phyloP scores from a whole-genome alignment of 2,888 invertebrate genomes.

The Cephus spinipes region DNA sequence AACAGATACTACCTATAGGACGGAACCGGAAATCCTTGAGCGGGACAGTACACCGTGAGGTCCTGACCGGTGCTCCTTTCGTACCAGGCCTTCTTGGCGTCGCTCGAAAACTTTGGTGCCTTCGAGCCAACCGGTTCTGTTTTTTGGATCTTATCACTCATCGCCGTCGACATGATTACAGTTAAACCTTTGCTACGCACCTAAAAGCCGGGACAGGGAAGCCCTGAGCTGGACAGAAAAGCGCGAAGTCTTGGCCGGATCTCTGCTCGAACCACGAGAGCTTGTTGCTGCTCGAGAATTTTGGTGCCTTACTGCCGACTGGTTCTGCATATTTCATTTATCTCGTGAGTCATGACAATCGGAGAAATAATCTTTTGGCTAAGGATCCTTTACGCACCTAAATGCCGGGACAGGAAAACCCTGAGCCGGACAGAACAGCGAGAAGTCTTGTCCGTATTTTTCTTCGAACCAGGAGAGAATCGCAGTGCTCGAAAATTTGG shows the following conservation, averaged over 20 bases:
- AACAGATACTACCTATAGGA: slow-evolving; percentile 65
- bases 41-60: slow-evolving; percentile 78
- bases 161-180: not conserved
- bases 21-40: slow-evolving; percentile 79
- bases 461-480: slow-evolving; percentile 27
- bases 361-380: not conserved
- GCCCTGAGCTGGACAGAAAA: slow-evolving; percentile 82
- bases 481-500: slow-evolving; percentile 71
- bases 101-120: slow-evolving; percentile 65
- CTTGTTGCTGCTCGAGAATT: slow-evolving; percentile 69
- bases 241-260: slow-evolving; percentile 70
- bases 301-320: slow-evolving; percentile 76
- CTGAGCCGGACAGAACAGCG: slow-evolving; percentile 80
- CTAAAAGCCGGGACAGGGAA: slow-evolving; percentile 81
- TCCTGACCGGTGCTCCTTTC: slow-evolving; percentile 73
- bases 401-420: slow-evolving; percentile 80
- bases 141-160: slow-evolving; percentile 23
- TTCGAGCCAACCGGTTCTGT: slow-evolving; percentile 74
- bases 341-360: not conserved
- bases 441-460: slow-evolving; percentile 69
- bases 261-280: slow-evolving; percentile 39
- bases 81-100: slow-evolving; percentile 74
- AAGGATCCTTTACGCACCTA: slow-evolving; percentile 68
- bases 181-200: slow-evolving; percentile 57
- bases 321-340: slow-evolving; percentile 57